A percentile compares a stretch with the other conserved stretches of the same genome.
Evolutionary conservation across 1,140 invertebrate genomes (phyloP).

Genomic region (Brachionus asplanchnoidis): DNA sequence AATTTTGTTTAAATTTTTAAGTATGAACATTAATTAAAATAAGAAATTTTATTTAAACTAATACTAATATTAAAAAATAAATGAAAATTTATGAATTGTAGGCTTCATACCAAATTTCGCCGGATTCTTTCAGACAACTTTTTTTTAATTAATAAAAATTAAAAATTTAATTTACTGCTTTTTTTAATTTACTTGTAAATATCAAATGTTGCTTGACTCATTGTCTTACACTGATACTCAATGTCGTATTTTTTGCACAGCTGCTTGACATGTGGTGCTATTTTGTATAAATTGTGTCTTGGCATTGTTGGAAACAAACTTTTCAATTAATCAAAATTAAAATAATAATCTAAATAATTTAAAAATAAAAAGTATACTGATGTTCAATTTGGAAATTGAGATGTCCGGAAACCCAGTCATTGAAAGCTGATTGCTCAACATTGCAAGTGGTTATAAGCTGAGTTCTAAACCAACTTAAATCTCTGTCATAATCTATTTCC

Average conservation of each 20-base stretch:
- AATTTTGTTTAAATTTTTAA: too few species aligned
- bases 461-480: slow-evolving; percentile 47
- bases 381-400: slow-evolving; percentile 50
- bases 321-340: neutral
- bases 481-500: slow-evolving; percentile 51
- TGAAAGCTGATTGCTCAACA: slow-evolving; percentile 43
- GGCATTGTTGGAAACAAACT: slow-evolving; percentile 48
- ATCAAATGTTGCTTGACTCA: slow-evolving; percentile 43
- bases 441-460: slow-evolving; percentile 49
- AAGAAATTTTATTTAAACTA: neutral
- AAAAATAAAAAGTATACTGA: slow-evolving; percentile 36
- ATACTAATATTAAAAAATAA: neutral
- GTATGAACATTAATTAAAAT: neutral
- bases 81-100: slow-evolving; percentile 44
- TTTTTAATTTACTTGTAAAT: slow-evolving; percentile 42
- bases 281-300: slow-evolving; percentile 45
- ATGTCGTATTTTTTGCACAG: slow-evolving; percentile 45
- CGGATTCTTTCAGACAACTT: slow-evolving; percentile 51
- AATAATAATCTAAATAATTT: neutral
- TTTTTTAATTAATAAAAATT: neutral
- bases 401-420: slow-evolving; percentile 53
- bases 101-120: slow-evolving; percentile 54
- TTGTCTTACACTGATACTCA: slow-evolving; percentile 43
- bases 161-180: too few species aligned
- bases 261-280: slow-evolving; percentile 44